These are phyloP conservation scores for Leucoraja erinaceus DNA, from an alignment of 2,113 vertebrate species.

Conservation along the genomic window DNA sequence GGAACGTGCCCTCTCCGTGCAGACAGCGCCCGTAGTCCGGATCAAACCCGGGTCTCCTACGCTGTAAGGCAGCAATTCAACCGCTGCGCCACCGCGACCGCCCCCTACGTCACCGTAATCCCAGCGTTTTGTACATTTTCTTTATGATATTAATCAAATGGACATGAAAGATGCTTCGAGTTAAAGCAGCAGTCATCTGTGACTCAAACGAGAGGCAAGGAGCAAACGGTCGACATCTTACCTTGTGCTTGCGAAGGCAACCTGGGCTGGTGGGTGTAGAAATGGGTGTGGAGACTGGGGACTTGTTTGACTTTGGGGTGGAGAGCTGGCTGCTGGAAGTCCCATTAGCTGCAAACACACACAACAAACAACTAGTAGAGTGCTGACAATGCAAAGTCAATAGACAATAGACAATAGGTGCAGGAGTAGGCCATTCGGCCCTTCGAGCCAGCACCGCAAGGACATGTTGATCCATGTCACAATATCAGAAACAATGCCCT, in stretches of 20 bases:
- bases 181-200: not conserved
- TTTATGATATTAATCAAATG: no score
- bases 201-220: not conserved
- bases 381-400: not conserved
- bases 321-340: conserved; percentile 97
- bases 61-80: no score
- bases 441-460: not conserved
- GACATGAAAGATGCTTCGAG: not conserved
- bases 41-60: no score
- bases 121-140: no score
- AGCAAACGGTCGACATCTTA: conserved; percentile 47
- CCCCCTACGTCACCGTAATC: no score
- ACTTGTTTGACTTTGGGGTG: conserved; percentile 96
- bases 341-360: conserved; percentile 74
- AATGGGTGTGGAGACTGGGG: conserved; percentile 92
- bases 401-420: no score
- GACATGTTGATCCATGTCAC: not conserved
- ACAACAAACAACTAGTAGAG: conserved; percentile 43
- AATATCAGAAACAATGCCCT: no score
- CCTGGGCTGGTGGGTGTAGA: conserved; percentile 93
- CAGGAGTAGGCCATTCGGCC: no score
- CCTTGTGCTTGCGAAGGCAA: conserved; percentile 93
- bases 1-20: no score
- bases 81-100: no score
- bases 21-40: no score